Evolutionary conservation across 2,113 vertebrate genomes (phyloP).

Genomic region (Puffinus mauretanicus): DNA sequence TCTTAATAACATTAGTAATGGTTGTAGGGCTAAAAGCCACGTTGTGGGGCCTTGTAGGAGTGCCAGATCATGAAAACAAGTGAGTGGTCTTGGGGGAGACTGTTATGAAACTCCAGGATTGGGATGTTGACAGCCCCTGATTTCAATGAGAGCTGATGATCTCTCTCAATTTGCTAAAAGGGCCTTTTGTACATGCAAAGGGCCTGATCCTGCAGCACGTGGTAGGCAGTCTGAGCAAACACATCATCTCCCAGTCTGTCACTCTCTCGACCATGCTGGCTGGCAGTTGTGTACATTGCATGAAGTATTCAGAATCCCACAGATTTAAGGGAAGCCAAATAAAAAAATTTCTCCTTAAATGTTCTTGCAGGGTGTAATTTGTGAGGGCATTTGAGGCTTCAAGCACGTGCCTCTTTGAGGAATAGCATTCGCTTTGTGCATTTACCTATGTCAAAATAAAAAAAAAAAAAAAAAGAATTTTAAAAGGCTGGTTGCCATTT

Average conservation of each 20-base stretch:
- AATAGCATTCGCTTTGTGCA: background rate
- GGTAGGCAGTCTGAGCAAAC: background rate
- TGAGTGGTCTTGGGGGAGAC: background rate
- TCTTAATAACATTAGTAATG: background rate
- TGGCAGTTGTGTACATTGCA: background rate
- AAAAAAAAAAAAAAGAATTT: background rate
- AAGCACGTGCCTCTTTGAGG: background rate
- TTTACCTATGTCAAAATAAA: background rate
- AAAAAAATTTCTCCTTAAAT: background rate
- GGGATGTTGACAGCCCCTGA: background rate
- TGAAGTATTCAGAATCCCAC: background rate
- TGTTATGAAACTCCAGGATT: background rate
- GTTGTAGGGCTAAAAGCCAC: background rate
- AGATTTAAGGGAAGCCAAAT: background rate
- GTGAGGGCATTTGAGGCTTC: constrained; percentile 25
- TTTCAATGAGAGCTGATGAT: background rate
- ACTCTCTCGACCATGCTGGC: background rate
- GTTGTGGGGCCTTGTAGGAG: background rate
- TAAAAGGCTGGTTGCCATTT: constrained; percentile 43
- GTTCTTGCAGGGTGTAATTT: background rate
- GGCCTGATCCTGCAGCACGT: background rate
- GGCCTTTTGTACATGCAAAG: background rate
- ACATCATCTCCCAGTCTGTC: background rate
- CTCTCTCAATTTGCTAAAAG: background rate
- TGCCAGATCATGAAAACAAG: background rate